These are phyloP conservation scores for Amitus sp. DNA, from an alignment of 2,888 invertebrate species.

Conservation along the genomic window DNA sequence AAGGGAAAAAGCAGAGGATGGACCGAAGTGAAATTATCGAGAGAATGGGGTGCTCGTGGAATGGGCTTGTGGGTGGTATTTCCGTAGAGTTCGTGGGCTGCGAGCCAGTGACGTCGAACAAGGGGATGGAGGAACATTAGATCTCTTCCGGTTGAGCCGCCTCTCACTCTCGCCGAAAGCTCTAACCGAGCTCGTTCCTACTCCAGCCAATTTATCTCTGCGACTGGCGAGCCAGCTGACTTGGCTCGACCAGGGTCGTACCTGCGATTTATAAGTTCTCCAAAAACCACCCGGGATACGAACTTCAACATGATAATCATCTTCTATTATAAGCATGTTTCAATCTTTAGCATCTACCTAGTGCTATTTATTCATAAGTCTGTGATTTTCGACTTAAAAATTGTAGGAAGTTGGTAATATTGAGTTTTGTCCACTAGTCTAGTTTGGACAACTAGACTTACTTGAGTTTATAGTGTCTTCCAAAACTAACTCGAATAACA, in stretches of 20 bases:
- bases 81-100: slow-evolving; percentile 42
- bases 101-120: slow-evolving; percentile 42
- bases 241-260: slow-evolving; percentile 18
- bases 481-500: no score
- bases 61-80: slow-evolving; percentile 27
- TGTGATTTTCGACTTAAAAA: no score
- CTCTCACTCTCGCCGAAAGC: slow-evolving; percentile 18
- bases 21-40: slow-evolving; percentile 8
- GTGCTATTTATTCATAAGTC: no score
- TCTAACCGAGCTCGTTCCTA: background rate
- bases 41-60: slow-evolving; percentile 2
- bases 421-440: no score
- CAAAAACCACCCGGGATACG: no score
- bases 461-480: no score
- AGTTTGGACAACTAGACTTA: no score
- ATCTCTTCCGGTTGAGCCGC: slow-evolving; percentile 46
- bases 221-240: slow-evolving; percentile 14
- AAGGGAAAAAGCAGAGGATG: slow-evolving; percentile 2
- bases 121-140: slow-evolving; percentile 42
- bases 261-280: slow-evolving; percentile 27
- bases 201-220: slow-evolving; percentile 16
- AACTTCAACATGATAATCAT: no score
- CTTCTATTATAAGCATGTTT: no score
- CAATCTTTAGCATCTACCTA: no score
- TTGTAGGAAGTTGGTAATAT: no score